A percentile compares a stretch with the other conserved stretches of the same genome.
These are phyloP conservation scores for Puntigrus tetrazona DNA, from an alignment of 2,113 vertebrate species.

Conservation along the genomic window DNA sequence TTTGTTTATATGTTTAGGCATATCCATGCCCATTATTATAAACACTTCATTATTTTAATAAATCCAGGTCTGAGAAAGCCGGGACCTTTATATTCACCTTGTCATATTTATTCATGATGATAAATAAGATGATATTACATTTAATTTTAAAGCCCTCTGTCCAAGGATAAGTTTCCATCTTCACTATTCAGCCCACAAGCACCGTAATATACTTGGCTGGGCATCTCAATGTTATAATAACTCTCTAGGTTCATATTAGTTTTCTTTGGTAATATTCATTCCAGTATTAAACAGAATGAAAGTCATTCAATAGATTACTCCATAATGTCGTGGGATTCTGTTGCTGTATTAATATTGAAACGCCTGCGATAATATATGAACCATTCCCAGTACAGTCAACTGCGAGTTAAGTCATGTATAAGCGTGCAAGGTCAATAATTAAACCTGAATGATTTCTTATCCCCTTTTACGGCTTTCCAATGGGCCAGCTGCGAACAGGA, in stretches of 20 bases:
- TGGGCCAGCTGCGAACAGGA: not conserved
- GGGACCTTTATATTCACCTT: slow-evolving; percentile 8
- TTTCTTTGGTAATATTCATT: not conserved
- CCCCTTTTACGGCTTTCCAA: not conserved
- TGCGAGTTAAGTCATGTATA: not conserved
- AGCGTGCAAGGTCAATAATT: slow-evolving; percentile 1
- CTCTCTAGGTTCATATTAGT: not conserved
- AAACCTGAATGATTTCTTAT: not conserved
- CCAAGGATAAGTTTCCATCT: not conserved
- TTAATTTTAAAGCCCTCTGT: slow-evolving; percentile 1
- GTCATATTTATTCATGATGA: slow-evolving; percentile 34
- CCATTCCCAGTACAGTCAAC: not conserved
- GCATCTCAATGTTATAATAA: not conserved
- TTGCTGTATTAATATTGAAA: not conserved
- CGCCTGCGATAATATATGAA: not conserved
- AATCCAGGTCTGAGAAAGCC: slow-evolving; percentile 9
- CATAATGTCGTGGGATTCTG: not conserved
- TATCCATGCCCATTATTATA: slow-evolving; percentile 22
- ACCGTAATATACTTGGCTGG: not conserved
- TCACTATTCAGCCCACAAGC: not conserved
- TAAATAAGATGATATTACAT: slow-evolving; percentile 32
- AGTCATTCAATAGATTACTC: slow-evolving; percentile 10
- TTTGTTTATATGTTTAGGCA: not conserved
- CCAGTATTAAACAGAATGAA: not conserved
- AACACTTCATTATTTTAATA: slow-evolving; percentile 15